These are phyloP conservation scores for Oryzias woworae DNA, from an alignment of 2,113 vertebrate genomes.

Conservation along the genomic window DNA sequence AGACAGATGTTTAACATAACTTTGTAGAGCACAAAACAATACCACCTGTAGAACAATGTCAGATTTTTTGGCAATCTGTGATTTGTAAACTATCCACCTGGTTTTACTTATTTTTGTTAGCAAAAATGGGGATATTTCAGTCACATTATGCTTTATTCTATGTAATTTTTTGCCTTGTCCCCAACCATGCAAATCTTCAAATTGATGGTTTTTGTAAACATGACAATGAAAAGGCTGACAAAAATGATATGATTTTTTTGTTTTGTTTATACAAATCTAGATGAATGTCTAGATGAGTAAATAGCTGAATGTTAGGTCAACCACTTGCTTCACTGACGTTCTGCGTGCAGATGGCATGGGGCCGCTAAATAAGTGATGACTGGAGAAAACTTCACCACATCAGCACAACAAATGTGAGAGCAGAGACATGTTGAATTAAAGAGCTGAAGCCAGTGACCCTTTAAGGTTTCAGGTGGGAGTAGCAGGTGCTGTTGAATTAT, in stretches of 20 bases:
- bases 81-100: no score
- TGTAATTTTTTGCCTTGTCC: no score
- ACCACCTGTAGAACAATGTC: no score
- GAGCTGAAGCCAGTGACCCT: background rate
- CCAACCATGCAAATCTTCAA: no score
- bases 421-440: background rate
- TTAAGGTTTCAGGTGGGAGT: background rate
- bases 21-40: no score
- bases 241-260: background rate
- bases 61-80: no score
- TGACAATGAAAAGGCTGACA: background rate
- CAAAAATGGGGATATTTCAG: no score
- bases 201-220: no score
- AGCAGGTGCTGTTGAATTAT: background rate
- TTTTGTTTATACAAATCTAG: background rate
- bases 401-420: conserved; percentile 16
- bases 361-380: conserved; percentile 51
- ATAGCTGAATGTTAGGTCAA: background rate
- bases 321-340: conserved; percentile 23
- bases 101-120: no score
- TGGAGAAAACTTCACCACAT: conserved; percentile 17
- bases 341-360: conserved; percentile 9
- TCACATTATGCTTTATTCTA: no score
- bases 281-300: background rate
- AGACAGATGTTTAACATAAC: no score